Percentiles rank a stretch among this genome's conserved stretches.
phyloP scores from a whole-genome alignment of 1,140 invertebrate species.

The Cydia pomonella region DNA sequence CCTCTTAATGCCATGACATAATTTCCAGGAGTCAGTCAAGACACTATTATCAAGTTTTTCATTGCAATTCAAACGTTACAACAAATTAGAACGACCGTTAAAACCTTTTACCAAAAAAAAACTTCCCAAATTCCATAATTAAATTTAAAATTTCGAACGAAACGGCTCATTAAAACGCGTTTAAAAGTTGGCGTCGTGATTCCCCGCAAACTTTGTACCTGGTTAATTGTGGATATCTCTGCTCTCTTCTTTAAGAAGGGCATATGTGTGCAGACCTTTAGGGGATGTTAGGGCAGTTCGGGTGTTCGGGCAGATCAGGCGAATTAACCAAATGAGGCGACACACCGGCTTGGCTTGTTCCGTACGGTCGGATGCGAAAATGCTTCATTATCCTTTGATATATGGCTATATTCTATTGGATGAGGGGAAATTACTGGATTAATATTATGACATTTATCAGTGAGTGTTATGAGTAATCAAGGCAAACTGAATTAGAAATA shows the following conservation, averaged over 20 bases:
- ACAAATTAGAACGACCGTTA: constrained; percentile 2
- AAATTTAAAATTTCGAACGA: constrained; percentile 34
- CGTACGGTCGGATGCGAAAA: constrained; percentile 49
- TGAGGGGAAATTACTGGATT: constrained; percentile 6
- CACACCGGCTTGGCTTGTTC: constrained; percentile 42
- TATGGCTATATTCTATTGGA: background rate
- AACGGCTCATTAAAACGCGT: constrained; percentile 52
- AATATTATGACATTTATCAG: constrained; percentile 8
- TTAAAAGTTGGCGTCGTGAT: constrained; percentile 72
- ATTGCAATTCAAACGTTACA: background rate
- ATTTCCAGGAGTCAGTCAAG: too few relatives aligned
- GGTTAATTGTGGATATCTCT: constrained; percentile 68
- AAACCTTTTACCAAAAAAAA: constrained; percentile 36
- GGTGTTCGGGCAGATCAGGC: constrained; percentile 39
- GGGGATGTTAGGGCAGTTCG: background rate
- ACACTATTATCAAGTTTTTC: too few relatives aligned
- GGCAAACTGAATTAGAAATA: background rate
- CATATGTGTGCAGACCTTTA: background rate
- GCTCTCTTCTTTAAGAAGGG: background rate
- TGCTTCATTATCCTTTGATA: constrained; percentile 23
- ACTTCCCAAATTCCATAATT: constrained; percentile 37
- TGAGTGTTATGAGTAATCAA: background rate
- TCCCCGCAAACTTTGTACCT: constrained; percentile 60
- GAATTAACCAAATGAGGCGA: constrained; percentile 76
- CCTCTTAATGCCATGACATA: too few relatives aligned